These are phyloP conservation scores for Siphonodentalium dalli DNA, from an alignment of 2,888 invertebrate genomes.

Conservation along the genomic window DNA sequence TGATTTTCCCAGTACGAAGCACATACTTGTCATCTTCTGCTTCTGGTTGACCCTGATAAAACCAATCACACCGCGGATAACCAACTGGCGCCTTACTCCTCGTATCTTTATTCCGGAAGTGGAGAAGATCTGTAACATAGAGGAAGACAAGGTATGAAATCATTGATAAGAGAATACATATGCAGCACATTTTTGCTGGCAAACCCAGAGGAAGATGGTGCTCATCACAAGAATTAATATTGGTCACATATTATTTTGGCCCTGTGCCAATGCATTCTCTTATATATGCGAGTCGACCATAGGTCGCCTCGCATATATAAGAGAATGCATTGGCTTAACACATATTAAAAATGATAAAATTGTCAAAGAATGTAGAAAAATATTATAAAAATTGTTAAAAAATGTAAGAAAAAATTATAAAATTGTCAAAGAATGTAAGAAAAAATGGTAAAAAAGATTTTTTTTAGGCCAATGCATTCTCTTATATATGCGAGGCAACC, in stretches of 20 bases:
- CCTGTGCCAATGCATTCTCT: too few relatives aligned
- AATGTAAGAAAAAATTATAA: too few relatives aligned
- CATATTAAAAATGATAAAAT: too few relatives aligned
- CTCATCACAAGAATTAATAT: not conserved
- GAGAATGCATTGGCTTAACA: too few relatives aligned
- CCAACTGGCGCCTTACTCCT: slow-evolving; percentile 33
- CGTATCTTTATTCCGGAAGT: slow-evolving; percentile 36
- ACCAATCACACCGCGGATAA: slow-evolving; percentile 61
- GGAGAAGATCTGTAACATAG: slow-evolving; percentile 55
- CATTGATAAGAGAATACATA: not conserved
- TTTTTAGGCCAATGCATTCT: too few relatives aligned
- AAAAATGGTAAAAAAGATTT: too few relatives aligned
- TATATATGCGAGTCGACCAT: too few relatives aligned
- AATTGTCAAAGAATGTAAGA: too few relatives aligned
- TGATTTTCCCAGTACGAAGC: not conserved
- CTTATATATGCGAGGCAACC: too few relatives aligned
- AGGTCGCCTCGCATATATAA: too few relatives aligned
- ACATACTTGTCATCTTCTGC: slow-evolving; percentile 38
- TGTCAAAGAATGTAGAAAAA: too few relatives aligned
- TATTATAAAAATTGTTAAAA: too few relatives aligned
- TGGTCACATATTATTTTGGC: not conserved
- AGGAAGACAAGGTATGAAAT: not conserved
- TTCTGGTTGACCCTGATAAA: slow-evolving; percentile 58
- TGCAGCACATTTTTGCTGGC: not conserved
- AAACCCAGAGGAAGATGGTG: not conserved